These are phyloP conservation scores for Sarotherodon lohbergeri DNA, from an alignment of 2,113 vertebrate genomes.

Conservation along the genomic window DNA sequence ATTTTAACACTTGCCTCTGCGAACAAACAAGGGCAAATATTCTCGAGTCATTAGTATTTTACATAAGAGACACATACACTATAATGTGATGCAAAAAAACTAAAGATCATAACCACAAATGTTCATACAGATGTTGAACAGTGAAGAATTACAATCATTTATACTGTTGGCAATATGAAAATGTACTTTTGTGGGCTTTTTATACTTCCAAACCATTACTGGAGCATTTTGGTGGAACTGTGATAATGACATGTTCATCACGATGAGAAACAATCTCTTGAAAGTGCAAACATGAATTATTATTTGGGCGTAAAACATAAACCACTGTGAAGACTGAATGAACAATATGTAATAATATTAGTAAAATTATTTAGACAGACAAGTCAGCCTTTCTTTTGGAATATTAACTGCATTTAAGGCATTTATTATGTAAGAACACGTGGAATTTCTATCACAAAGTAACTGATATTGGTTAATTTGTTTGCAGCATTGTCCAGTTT, in stretches of 20 bases:
- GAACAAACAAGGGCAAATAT: background rate
- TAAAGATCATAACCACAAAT: background rate
- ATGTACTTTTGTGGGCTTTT: background rate
- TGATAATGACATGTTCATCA: background rate
- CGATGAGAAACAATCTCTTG: background rate
- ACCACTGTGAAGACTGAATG: background rate
- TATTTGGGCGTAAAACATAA: background rate
- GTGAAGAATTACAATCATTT: background rate
- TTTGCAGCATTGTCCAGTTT: background rate
- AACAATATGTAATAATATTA: background rate
- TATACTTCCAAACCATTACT: background rate
- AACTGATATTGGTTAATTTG: background rate
- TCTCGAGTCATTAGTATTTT: background rate
- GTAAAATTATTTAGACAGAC: background rate
- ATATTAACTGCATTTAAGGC: background rate
- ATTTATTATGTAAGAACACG: background rate
- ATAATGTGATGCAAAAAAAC: background rate
- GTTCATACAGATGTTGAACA: background rate
- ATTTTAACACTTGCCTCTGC: background rate
- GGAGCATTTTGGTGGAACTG: background rate
- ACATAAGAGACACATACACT: background rate
- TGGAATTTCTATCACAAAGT: background rate
- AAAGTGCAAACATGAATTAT: background rate
- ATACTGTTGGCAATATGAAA: background rate
- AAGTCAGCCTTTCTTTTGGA: background rate